Conservation (phyloP, 2,113 vertebrate genomes). For the Halichoeres trimaculatus region DNA sequence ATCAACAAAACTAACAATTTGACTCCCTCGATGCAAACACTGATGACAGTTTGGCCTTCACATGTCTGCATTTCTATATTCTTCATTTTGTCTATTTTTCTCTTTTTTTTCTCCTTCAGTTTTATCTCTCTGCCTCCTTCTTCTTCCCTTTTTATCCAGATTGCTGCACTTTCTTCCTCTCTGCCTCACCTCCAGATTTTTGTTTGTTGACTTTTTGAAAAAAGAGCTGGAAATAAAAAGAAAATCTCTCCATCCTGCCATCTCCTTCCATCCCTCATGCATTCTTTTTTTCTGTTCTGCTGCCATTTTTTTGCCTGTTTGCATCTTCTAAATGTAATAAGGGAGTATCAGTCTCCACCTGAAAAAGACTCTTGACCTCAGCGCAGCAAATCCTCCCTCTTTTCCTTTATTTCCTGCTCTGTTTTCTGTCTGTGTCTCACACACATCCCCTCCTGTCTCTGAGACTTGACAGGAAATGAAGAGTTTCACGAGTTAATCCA, state of each 20-base stretch:
- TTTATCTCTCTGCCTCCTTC: background rate
- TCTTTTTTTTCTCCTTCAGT: background rate
- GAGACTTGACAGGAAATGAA: constrained; percentile 41
- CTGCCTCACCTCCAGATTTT: background rate
- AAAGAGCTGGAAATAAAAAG: constrained; percentile 10
- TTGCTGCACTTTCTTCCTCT: constrained; percentile 22
- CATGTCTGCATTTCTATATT: background rate
- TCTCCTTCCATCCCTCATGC: background rate
- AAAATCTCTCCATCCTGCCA: background rate
- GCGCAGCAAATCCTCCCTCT: too few relatives aligned
- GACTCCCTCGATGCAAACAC: constrained; percentile 15
- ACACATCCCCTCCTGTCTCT: constrained; percentile 12
- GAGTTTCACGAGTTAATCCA: constrained; percentile 54
- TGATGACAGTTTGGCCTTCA: background rate
- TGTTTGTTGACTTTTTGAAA: background rate
- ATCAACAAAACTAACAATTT: constrained; percentile 22
- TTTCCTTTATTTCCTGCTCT: constrained; percentile 2
- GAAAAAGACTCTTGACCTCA: too few relatives aligned
- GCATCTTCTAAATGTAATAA: constrained; percentile 1
- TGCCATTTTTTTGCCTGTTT: background rate
- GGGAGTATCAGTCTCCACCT: background rate
- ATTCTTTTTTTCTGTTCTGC: background rate
- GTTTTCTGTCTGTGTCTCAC: background rate
- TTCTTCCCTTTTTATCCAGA: constrained; percentile 5
- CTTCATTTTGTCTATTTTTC: constrained; percentile 4